phyloP scores from a whole-genome alignment of 37 sponge, comb jelly and placozoan species.

The Aphrocallistes beatrix region DNA sequence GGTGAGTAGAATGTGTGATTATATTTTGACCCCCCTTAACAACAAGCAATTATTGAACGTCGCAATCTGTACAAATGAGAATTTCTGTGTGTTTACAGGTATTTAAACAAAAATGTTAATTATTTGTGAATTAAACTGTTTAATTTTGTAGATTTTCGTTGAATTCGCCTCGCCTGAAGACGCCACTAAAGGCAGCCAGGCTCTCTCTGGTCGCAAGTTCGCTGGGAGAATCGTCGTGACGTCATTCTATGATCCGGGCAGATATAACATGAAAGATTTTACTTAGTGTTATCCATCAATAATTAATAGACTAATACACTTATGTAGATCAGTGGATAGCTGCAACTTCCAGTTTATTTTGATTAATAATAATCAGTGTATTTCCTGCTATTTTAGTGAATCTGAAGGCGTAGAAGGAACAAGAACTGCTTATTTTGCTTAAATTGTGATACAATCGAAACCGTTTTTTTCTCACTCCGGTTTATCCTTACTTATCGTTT shows the following conservation, averaged over 20 bases:
- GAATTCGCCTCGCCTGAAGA: slow-evolving; percentile 63
- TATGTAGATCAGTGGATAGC: neutral
- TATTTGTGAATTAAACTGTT: neutral
- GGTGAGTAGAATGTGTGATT: slow-evolving; percentile 26
- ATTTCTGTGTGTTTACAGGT: neutral
- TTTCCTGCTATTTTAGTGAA: too few species aligned
- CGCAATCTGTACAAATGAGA: too few species aligned
- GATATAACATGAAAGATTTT: slow-evolving; percentile 69
- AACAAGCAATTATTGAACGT: too few species aligned
- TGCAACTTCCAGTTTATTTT: neutral
- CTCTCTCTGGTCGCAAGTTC: slow-evolving; percentile 95
- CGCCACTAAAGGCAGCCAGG: slow-evolving; percentile 46
- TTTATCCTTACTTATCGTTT: too few species aligned
- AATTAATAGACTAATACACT: neutral
- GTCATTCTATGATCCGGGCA: slow-evolving; percentile 70
- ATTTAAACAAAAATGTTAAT: too few species aligned
- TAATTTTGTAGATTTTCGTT: slow-evolving; percentile 61
- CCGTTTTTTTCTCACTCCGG: too few species aligned
- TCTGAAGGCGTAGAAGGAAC: too few species aligned
- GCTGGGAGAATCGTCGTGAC: slow-evolving; percentile 93
- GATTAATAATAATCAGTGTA: neutral
- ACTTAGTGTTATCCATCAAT: neutral
- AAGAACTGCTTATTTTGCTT: too few species aligned
- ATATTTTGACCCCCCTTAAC: too few species aligned
- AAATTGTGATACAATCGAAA: too few species aligned